Evolutionary conservation across 2,888 invertebrate species (phyloP).

Genomic region (Nemurella pictetii): DNA sequence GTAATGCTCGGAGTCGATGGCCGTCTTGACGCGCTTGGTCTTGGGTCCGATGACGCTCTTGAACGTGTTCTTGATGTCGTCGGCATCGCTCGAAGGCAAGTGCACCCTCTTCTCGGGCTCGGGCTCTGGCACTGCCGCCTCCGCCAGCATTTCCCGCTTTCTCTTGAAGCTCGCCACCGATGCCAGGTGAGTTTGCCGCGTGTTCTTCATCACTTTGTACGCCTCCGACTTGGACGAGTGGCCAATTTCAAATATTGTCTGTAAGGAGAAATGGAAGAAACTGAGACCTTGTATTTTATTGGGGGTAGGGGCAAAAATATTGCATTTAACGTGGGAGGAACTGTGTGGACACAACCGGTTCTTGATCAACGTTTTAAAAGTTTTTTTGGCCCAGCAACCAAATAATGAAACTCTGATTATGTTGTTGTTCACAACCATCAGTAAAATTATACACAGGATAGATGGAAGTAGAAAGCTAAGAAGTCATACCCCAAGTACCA

Average conservation of each 20-base stretch:
- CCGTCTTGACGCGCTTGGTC: conserved; percentile 57
- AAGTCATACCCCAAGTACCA: too few relatives aligned
- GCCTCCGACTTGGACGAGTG: conserved; percentile 76
- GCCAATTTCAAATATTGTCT: conserved; percentile 94
- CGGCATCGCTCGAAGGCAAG: conserved; percentile 54
- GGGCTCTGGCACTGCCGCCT: conserved; percentile 43
- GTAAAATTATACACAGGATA: too few relatives aligned
- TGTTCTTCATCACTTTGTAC: conserved; percentile 84
- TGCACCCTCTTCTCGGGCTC: conserved; percentile 39
- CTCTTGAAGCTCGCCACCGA: conserved; percentile 57
- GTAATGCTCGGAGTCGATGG: conserved; percentile 77
- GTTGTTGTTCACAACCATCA: too few relatives aligned
- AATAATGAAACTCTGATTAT: too few relatives aligned
- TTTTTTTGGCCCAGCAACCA: too few relatives aligned
- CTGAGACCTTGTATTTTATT: too few relatives aligned
- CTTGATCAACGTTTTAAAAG: too few relatives aligned
- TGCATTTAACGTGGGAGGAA: neutral
- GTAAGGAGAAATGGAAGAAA: conserved; percentile 47
- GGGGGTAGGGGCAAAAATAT: too few relatives aligned
- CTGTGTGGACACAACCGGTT: too few relatives aligned
- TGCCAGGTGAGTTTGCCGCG: conserved; percentile 73
- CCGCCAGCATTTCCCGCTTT: conserved; percentile 50
- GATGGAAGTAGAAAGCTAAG: too few relatives aligned
- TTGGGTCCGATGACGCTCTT: conserved; percentile 61
- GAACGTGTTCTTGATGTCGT: conserved; percentile 62